These are phyloP conservation scores for Neodiprion virginianus DNA, from an alignment of 1,140 invertebrate species.

Conservation along the genomic window DNA sequence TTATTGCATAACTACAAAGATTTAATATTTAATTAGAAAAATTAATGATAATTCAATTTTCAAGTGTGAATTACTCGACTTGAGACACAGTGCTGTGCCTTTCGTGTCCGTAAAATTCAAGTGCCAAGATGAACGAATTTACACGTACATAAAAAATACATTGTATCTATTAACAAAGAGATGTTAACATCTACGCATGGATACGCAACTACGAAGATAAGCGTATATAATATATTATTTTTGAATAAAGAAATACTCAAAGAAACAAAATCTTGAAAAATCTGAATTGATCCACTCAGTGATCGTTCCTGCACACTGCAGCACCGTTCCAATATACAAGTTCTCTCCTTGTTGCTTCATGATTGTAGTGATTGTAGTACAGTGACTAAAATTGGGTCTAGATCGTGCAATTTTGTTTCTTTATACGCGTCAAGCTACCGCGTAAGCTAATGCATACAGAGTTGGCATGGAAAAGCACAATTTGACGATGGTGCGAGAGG, in stretches of 20 bases:
- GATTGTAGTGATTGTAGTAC: no score
- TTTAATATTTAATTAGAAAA: slow-evolving; percentile 80
- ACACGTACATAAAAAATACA: neutral
- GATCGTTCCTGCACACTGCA: neutral
- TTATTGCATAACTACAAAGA: slow-evolving; percentile 93
- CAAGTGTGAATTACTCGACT: neutral
- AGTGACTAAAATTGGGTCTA: no score
- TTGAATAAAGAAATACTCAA: neutral
- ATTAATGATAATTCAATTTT: no score
- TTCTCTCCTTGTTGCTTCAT: no score
- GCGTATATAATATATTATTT: neutral
- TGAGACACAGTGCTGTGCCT: neutral
- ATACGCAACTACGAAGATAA: neutral
- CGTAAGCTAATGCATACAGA: no score
- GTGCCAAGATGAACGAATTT: neutral
- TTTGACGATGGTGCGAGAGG: no score
- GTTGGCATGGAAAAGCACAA: no score
- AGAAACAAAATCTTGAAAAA: neutral
- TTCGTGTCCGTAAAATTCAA: neutral
- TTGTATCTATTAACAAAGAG: no score
- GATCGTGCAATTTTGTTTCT: no score
- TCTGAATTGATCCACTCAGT: neutral
- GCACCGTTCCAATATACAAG: no score
- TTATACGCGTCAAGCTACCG: no score
- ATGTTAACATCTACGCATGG: no score